phyloP scores from a whole-genome alignment of 2,888 invertebrate genomes.

The Orchesellides sinensis region DNA sequence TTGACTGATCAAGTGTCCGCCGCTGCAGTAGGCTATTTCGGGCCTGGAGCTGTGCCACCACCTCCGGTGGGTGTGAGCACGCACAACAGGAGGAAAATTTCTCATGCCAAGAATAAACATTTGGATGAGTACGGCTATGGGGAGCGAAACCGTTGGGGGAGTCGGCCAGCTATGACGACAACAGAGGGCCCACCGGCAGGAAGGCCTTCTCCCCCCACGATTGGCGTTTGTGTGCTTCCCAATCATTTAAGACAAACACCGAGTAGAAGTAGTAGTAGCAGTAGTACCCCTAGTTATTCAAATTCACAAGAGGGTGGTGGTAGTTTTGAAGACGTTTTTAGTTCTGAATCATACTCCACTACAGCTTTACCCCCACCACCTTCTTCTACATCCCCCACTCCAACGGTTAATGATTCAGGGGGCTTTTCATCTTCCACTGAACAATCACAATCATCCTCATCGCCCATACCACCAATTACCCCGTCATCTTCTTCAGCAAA shows the following conservation, averaged over 20 bases:
- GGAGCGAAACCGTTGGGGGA: constrained; percentile 19
- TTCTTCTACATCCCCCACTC: constrained; percentile 32
- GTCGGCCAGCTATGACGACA: constrained; percentile 18
- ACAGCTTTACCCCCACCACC: constrained; percentile 30
- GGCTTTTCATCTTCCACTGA: neutral
- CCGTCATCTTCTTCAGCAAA: constrained; percentile 16
- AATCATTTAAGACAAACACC: constrained; percentile 47
- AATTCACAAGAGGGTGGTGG: constrained; percentile 43
- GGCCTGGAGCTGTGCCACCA: constrained; percentile 1
- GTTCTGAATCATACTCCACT: constrained; percentile 46
- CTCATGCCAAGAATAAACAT: constrained; percentile 42
- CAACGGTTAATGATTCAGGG: constrained; percentile 14
- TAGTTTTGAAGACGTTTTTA: constrained; percentile 39
- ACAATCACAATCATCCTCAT: constrained; percentile 9
- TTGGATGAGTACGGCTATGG: constrained; percentile 31
- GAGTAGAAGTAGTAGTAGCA: neutral
- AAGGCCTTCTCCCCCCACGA: constrained; percentile 30
- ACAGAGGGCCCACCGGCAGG: constrained; percentile 48
- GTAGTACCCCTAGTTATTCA: constrained; percentile 21
- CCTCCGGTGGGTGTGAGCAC: neutral
- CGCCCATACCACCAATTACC: constrained; percentile 13
- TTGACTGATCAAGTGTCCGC: constrained; percentile 47
- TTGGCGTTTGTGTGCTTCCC: constrained; percentile 67
- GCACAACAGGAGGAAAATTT: constrained; percentile 59
- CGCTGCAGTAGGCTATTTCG: constrained; percentile 8